Conservation (phyloP, 2,113 vertebrate genomes). For the Myanophis thanlyinensis region DNA sequence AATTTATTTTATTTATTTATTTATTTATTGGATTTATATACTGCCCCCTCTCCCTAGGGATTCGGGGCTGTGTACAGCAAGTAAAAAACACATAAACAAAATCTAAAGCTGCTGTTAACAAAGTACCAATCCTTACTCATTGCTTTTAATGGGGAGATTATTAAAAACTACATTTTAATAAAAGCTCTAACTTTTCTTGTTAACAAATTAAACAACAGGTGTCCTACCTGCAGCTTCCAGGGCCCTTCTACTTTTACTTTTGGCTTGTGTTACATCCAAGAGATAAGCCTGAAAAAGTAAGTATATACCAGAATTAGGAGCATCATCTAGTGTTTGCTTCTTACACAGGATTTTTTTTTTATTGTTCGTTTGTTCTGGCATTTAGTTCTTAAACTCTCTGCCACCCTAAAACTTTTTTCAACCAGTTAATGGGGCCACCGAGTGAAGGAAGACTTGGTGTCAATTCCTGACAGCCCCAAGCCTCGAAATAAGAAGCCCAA, state of each 20-base stretch:
- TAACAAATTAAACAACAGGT: constrained; percentile 1
- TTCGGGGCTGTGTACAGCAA: too few species aligned
- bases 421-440: not conserved
- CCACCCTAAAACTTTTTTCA: not conserved
- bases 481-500: not conserved
- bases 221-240: constrained; percentile 56
- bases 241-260: constrained; percentile 40
- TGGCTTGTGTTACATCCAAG: constrained; percentile 24
- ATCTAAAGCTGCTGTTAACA: not conserved
- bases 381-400: not conserved
- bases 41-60: too few species aligned
- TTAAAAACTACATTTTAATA: not conserved
- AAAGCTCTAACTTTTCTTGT: not conserved
- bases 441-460: not conserved
- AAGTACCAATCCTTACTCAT: not conserved
- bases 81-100: too few species aligned
- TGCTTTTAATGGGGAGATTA: not conserved
- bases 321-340: not conserved
- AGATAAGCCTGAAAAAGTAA: constrained; percentile 53
- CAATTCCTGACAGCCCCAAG: not conserved
- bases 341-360: not conserved
- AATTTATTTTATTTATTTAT: too few species aligned
- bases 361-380: not conserved
- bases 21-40: too few species aligned
- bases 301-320: not conserved